Base-by-base conservation (phyloP, 2,888 invertebrate genomes). In the Ditula angustiorana region DNA sequence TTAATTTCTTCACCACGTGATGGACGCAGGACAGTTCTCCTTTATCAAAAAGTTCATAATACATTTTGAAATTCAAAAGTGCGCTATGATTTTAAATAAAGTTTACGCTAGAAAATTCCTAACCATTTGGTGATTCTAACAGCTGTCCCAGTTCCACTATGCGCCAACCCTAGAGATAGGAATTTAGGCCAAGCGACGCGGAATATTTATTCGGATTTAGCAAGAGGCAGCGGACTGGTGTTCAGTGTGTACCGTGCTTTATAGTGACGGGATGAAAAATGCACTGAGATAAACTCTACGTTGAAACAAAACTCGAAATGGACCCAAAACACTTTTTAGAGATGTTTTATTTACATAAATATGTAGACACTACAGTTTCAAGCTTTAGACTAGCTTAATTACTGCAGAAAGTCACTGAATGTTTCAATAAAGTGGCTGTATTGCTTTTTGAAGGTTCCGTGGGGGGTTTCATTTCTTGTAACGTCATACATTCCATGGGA, bases 141-240 rank as follows among this genome's bases (percentile, higher is more conserved):
- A 16, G 13, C 52, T 50, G 30, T 10, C 13, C 24, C 8, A 37
- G 13, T 21, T 35, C 11, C 8, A 24, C 21, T 53, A 10, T 30
- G 33, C 16, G 8, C 49, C 49, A 49, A 47, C 71, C 66, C 69
- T 72, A 71, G 69, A 77, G 74, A 74, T 74, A 80, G 78, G 74
- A 80, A 82, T 81, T 76, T 73, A 77, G 80, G 78, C 73, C 78
- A 78, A 75, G 71, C 78, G 72, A 62, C 67, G 69, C 68, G 69
- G 67, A 23, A 56, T 62, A 58, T 67, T 62, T 65, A 68, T 61
- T 65, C 56, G 44, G 41, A 64, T 58, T 63, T 24, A 58, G 44
- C 56, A 21, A 44, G 44, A 55, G 41, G 50, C 26, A 21, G 23
- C 33, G 19, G 24, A 57, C 37, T 28, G 24, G 33, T 57, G 63